Evolutionary conservation across 2,888 invertebrate genomes (phyloP), one percentile per base, ranked within the genome.

Genomic region (Zygothrica quintamaculata): DNA sequence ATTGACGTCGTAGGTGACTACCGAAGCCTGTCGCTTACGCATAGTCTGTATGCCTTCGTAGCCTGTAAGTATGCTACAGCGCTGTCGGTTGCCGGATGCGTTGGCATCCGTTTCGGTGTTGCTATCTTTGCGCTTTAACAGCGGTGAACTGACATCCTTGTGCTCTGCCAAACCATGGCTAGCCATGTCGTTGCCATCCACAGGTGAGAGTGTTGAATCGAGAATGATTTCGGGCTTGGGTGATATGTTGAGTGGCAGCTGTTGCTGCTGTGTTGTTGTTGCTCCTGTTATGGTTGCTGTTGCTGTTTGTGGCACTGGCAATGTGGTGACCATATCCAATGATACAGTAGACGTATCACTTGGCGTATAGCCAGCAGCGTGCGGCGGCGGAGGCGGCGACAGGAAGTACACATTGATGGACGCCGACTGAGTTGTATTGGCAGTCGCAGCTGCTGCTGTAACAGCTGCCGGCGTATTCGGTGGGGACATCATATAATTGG

Each of bases 1-100:
- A 75, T 91, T 91, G 3, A 91, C 91, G 60, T 91, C 91, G 74
- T 91, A 91, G 47, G 91, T 91, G 50, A 91, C 91, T 55, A 91
- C 91, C 5, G 91, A 91, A 25, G 91, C 90, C 57, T 91, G 91
- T 9, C 91, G 88, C 67, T 90, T 90, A 31, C 90, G 88, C 36
- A 89, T 82, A 12, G 85, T 84, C 59, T 89, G 90, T 34, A 90
- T 87, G 51, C 89, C 88, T 34, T 88, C 90, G 57, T 84, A 89
- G 36, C 89, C 90, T 3, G 87, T 70, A n/a, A 88, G 80, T 1
- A 89, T 73, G 65, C 85, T 85, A 74, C 77, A 80, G 9, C 84
- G 84, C 34, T 89, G 89, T 11, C 79, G 77, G 11, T 62, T 74
- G 51, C 68, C 88, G 67, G 76, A 76, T 48, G 69, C 68, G 47